Conservation (phyloP, 92 coral and sea anemone species). For the Muricea muricata region DNA sequence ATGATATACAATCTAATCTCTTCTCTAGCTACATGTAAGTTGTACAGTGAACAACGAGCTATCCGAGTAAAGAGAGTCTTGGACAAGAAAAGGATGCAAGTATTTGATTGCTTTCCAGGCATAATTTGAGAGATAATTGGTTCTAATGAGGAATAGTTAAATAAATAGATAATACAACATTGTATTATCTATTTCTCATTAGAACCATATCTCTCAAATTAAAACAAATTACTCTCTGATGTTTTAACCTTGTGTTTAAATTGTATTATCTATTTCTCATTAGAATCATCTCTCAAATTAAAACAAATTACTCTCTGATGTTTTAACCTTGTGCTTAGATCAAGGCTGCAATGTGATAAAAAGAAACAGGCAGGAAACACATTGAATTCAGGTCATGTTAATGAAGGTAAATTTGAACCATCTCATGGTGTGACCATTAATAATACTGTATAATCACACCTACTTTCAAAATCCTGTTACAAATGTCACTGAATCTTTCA, state of each 20-base stretch:
- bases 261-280: too few relatives aligned
- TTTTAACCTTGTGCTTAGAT: conserved; percentile 49
- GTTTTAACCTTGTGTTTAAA: conserved; percentile 34
- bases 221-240: background rate
- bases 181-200: too few relatives aligned
- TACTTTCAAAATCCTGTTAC: too few relatives aligned
- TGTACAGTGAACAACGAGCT: conserved; percentile 99
- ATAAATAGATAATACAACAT: too few relatives aligned
- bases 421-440: too few relatives aligned
- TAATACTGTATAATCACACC: too few relatives aligned
- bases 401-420: too few relatives aligned
- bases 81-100: conserved; percentile 97
- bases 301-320: background rate
- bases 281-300: too few relatives aligned
- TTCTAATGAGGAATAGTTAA: too few relatives aligned
- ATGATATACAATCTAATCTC: background rate
- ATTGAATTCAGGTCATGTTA: background rate
- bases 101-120: background rate
- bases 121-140: too few relatives aligned
- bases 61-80: conserved; percentile 93
- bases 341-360: conserved; percentile 91
- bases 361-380: conserved; percentile 43
- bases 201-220: too few relatives aligned
- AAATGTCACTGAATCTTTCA: too few relatives aligned
- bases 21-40: conserved; percentile 78